Base-by-base conservation (phyloP, 2,888 invertebrate species). In the Orthosia cruda region DNA sequence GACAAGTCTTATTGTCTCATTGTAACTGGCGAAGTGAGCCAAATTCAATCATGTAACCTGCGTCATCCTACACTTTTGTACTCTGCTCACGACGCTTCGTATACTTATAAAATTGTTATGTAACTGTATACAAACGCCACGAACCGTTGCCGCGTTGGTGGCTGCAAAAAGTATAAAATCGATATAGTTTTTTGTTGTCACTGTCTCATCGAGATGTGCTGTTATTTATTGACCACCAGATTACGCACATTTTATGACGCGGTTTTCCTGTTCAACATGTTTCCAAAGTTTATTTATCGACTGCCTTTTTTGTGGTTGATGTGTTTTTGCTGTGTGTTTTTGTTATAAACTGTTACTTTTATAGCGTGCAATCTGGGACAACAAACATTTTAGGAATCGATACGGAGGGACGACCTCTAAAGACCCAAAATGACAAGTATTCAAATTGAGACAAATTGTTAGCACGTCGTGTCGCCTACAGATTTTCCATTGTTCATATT, bases 141-240 rank as follows among this genome's bases (percentile, higher is more conserved):
- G 70, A 79, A 81, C 71, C 77, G 79, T 81, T 77, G 64, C 74
- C 54, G 72, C 77, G 79, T 81, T 77, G 64, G 75, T 57, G 72
- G 80, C 50, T 74, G 74, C 75, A 86, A 86, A 87, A 87, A 88
- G 83, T 83, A 82, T 71, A 77, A 77, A 85, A 84, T 84, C 81
- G 79, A 86, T 83, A 81, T 65, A 80, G 75, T 88, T 88, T n/a
- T 88, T 87, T 83, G 84, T 15, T 75, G 77, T 77, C 67, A 77
- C 71, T 66, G 74, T 79, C 75, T 80, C 83, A 67, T 74, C 73
- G 75, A 85, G 81, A 87, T 83, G 80, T 73, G 68, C 77, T 75
- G 82, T 85, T 85, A 88, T 85, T 87, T 87, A 87, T 88, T 80
- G 84, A 71, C 79, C 65, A 75, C 81, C 76, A 86, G 88, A 88